Percentiles rank a stretch among this genome's conserved stretches.
phyloP scores from a whole-genome alignment of 1,140 invertebrate species.

The Diprion similis region DNA sequence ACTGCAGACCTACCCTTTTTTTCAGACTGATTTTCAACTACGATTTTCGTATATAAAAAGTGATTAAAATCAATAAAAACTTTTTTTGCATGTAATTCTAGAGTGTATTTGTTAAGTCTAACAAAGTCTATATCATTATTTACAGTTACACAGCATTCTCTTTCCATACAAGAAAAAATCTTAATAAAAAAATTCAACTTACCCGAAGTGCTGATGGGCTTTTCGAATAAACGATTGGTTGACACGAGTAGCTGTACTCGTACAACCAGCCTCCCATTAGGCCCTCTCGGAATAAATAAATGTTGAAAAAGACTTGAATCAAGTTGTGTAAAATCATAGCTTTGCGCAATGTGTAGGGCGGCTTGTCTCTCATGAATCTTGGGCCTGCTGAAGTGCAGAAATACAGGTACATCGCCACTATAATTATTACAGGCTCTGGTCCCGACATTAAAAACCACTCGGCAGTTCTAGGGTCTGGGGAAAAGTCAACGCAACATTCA shows the following conservation, averaged over 20 bases:
- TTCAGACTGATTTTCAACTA: too few species aligned
- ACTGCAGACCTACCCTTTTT: too few species aligned
- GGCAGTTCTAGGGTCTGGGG: constrained; percentile 81
- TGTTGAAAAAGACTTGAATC: constrained; percentile 76
- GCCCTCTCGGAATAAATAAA: constrained; percentile 74
- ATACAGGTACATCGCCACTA: constrained; percentile 78
- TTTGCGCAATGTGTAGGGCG: constrained; percentile 81
- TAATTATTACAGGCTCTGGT: constrained; percentile 77
- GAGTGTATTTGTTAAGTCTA: too few species aligned
- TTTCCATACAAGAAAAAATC: too few species aligned
- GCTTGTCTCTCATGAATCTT: constrained; percentile 82
- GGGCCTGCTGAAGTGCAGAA: constrained; percentile 81
- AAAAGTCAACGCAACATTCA: background rate
- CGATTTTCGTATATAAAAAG: too few species aligned
- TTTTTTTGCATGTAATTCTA: too few species aligned
- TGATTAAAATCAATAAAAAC: too few species aligned
- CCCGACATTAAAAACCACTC: constrained; percentile 86
- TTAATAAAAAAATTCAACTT: constrained; percentile 42
- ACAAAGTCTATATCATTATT: too few species aligned
- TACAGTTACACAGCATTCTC: too few species aligned
- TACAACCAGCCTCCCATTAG: constrained; percentile 69
- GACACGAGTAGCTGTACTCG: constrained; percentile 81
- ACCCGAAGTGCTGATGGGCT: constrained; percentile 78
- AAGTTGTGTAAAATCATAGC: constrained; percentile 83
- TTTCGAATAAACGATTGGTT: constrained; percentile 82